Evolutionary conservation across 2,797 vertebrate species (phyloP).

Genomic region (Salarias fasciatus): DNA sequence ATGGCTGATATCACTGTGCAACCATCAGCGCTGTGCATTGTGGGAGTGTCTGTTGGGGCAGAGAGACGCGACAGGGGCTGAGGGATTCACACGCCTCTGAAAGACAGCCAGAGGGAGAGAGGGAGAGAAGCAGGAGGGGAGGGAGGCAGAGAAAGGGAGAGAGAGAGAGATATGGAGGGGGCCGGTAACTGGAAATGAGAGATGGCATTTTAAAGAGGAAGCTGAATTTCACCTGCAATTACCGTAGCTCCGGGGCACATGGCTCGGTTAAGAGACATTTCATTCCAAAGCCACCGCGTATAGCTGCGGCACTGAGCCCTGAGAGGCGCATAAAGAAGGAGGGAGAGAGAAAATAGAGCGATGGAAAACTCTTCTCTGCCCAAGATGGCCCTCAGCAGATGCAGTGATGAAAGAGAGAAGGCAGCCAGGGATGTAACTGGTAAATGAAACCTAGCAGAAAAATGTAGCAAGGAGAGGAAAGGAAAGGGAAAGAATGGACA

Average conservation of each 20-base stretch:
- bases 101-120: conserved; percentile 79
- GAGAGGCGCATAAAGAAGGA: conserved; percentile 75
- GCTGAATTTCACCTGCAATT: conserved; percentile 89
- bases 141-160: conserved; percentile 59
- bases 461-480: conserved; percentile 25
- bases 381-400: conserved; percentile 80
- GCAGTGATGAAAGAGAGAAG: conserved; percentile 74
- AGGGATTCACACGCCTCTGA: conserved; percentile 82
- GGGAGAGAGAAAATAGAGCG: conserved; percentile 71
- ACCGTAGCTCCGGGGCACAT: conserved; percentile 84
- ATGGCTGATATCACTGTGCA: conserved; percentile 78
- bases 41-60: conserved; percentile 82
- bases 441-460: conserved; percentile 71
- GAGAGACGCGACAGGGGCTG: conserved; percentile 79
- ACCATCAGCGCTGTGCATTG: conserved; percentile 81
- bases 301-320: conserved; percentile 72
- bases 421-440: conserved; percentile 73
- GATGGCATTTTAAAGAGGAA: conserved; percentile 88
- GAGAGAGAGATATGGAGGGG: conserved; percentile 73
- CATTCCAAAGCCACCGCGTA: conserved; percentile 77
- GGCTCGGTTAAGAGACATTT: conserved; percentile 85
- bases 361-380: conserved; percentile 71
- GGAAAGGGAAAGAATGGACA: background rate
- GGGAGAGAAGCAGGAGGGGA: conserved; percentile 29
- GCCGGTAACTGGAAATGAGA: conserved; percentile 86